phyloP scores from a whole-genome alignment of 2,113 vertebrate genomes.

The Lates calcarifer region DNA sequence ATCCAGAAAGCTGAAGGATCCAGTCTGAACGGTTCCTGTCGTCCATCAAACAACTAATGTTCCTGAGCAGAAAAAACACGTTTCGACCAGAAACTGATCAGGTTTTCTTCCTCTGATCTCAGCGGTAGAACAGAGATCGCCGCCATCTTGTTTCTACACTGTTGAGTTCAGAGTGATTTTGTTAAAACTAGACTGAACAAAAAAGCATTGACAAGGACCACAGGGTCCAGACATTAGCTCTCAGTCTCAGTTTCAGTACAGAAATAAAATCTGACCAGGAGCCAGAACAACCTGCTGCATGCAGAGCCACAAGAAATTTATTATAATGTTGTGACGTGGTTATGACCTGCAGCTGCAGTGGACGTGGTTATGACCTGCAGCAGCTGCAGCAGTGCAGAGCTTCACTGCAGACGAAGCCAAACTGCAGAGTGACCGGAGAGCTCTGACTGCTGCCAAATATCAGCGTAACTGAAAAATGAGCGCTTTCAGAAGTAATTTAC shows the following conservation, averaged over 20 bases:
- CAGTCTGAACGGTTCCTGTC: too few relatives aligned
- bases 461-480: slow-evolving; percentile 69
- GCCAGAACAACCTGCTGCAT: neutral
- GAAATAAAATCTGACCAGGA: neutral
- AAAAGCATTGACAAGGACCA: too few relatives aligned
- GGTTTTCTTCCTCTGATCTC: too few relatives aligned
- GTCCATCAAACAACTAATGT: too few relatives aligned
- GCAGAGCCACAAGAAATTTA: neutral
- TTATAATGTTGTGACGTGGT: neutral
- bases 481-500: slow-evolving; percentile 61
- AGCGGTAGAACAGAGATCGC: too few relatives aligned
- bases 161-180: too few relatives aligned
- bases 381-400: slow-evolving; percentile 29
- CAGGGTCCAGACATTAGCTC: too few relatives aligned
- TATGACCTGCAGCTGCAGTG: neutral
- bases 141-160: too few relatives aligned
- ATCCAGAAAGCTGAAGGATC: too few relatives aligned
- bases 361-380: slow-evolving; percentile 1
- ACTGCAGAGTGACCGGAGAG: slow-evolving; percentile 2
- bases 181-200: too few relatives aligned
- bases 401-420: slow-evolving; percentile 39
- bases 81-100: too few relatives aligned
- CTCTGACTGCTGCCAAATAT: slow-evolving; percentile 40
- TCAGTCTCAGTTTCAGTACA: neutral
- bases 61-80: too few relatives aligned